These are phyloP conservation scores for Beaufortia kweichowensis DNA, from an alignment of 2,113 vertebrate species.

Conservation along the genomic window DNA sequence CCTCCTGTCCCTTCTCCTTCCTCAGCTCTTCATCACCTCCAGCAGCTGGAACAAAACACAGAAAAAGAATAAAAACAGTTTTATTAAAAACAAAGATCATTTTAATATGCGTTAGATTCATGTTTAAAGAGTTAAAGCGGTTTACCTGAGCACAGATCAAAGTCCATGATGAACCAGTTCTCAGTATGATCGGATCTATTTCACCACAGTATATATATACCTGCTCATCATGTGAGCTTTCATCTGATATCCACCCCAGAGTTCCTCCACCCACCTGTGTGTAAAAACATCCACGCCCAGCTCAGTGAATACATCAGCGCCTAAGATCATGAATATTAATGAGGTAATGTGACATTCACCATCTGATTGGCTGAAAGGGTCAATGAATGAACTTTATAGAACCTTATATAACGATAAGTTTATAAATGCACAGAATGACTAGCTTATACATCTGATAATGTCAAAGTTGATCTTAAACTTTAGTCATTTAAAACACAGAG, in stretches of 20 bases:
- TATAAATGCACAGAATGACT: too few species aligned
- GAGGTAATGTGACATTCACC: not conserved
- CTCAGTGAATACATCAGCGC: not conserved
- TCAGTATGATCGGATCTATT: not conserved
- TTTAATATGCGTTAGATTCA: too few species aligned
- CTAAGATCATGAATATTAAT: not conserved
- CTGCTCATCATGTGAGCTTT: not conserved
- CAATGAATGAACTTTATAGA: too few species aligned
- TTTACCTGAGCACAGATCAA: slow-evolving; percentile 2
- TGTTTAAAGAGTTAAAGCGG: not conserved
- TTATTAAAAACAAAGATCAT: too few species aligned
- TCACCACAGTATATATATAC: not conserved
- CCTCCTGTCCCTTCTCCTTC: not conserved
- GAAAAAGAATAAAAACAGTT: not conserved
- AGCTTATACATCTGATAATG: too few species aligned
- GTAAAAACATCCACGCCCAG: not conserved
- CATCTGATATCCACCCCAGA: not conserved
- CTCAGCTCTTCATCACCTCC: not conserved
- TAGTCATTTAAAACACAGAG: too few species aligned
- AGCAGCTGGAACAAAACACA: not conserved
- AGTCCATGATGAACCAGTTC: not conserved
- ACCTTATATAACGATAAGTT: too few species aligned
- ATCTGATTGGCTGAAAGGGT: not conserved
- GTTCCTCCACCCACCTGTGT: not conserved
- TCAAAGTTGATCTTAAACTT: too few species aligned